Evolutionary conservation across 2,797 vertebrate genomes (phyloP).

Genomic region (Galagoides demidoff): DNA sequence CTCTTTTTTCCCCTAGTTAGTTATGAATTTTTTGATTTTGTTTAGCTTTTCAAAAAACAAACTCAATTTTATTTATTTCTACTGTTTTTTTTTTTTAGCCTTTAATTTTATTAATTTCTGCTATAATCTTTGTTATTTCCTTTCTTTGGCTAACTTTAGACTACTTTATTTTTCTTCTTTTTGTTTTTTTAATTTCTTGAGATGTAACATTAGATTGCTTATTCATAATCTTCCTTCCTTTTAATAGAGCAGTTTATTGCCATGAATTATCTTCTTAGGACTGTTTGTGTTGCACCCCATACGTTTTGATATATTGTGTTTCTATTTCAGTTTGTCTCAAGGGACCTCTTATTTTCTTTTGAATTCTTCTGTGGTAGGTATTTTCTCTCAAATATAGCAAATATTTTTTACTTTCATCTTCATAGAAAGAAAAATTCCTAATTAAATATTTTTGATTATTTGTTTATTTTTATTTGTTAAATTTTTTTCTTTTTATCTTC

Average conservation of each 20-base stretch:
- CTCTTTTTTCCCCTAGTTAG: no score
- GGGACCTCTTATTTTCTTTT: background rate
- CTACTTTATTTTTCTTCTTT: background rate
- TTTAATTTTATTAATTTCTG: background rate
- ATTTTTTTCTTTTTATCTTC: background rate
- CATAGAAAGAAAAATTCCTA: background rate
- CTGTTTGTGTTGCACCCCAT: background rate
- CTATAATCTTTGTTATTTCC: background rate
- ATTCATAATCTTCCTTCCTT: background rate
- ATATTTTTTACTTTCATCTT: background rate
- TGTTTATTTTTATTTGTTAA: background rate
- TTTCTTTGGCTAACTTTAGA: background rate
- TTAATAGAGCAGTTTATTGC: background rate
- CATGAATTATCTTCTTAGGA: background rate
- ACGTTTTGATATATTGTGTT: background rate
- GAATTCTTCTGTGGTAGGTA: background rate
- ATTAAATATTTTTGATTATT: background rate
- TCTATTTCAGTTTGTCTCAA: background rate
- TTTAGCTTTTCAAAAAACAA: background rate
- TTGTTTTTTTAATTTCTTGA: background rate
- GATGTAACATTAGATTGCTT: background rate
- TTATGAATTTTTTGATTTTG: no score
- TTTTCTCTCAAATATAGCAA: background rate
- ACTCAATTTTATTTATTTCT: background rate
- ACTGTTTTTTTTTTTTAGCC: background rate